Evolutionary conservation across 2,888 invertebrate species (phyloP).

Genomic region (Antheraea assamensis): DNA sequence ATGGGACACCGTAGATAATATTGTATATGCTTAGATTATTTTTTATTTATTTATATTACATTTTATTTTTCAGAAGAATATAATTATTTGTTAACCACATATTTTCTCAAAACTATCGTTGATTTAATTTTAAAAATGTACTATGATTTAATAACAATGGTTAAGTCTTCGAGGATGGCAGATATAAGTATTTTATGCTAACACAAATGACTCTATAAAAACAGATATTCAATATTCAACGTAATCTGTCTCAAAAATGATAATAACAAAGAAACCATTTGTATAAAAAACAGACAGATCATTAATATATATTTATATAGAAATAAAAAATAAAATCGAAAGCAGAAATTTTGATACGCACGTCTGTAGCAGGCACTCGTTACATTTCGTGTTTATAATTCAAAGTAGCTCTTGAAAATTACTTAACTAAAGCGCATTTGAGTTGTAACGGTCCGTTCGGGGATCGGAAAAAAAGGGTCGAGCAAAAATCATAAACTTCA

Average conservation of each 20-base stretch:
- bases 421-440: conserved; percentile 33
- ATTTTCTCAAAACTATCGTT: no score
- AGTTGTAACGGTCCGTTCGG: conserved; percentile 33
- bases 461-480: conserved; percentile 39
- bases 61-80: background rate
- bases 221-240: no score
- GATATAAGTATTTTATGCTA: no score
- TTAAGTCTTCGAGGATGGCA: no score
- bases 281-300: no score
- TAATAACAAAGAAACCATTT: no score
- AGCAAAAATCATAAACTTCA: conserved; percentile 64
- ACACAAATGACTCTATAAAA: no score
- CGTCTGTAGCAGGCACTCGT: background rate
- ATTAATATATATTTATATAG: no score
- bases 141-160: no score
- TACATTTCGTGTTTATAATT: background rate
- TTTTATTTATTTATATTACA: no score
- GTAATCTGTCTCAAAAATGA: no score
- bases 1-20: background rate
- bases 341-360: background rate
- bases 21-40: background rate
- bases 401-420: background rate
- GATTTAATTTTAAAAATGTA: no score
- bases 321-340: background rate
- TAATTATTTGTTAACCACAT: background rate